These are phyloP conservation scores for Microctonus brassicae DNA, from an alignment of 2,888 invertebrate species.

Conservation along the genomic window DNA sequence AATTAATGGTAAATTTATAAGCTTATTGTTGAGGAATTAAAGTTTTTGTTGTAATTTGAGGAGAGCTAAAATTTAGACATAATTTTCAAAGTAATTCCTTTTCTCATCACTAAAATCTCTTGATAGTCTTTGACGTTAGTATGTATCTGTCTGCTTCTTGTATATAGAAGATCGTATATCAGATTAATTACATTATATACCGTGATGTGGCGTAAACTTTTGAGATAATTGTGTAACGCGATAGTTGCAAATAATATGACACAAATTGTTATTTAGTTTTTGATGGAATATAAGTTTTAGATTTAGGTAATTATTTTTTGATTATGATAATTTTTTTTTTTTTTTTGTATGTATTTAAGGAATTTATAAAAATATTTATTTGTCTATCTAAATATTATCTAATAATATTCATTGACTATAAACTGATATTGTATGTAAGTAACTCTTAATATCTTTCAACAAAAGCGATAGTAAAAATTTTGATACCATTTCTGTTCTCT, in stretches of 20 bases:
- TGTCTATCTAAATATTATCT: too few relatives aligned
- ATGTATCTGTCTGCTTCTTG: not conserved
- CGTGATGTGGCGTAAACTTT: not conserved
- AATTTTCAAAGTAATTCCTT: slow-evolving; percentile 3
- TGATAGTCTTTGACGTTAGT: slow-evolving; percentile 1
- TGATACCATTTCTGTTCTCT: not conserved
- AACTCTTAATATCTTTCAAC: not conserved
- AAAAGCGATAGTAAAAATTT: not conserved
- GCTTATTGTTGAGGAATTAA: not conserved
- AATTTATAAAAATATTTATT: too few relatives aligned
- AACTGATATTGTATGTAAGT: too few relatives aligned
- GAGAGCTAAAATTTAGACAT: not conserved
- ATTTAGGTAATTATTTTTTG: too few relatives aligned
- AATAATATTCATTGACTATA: too few relatives aligned
- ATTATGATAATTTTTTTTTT: too few relatives aligned
- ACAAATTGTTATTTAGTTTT: too few relatives aligned
- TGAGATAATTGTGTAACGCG: not conserved
- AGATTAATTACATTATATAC: not conserved
- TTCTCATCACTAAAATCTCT: not conserved
- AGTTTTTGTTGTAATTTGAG: not conserved
- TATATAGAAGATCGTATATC: not conserved
- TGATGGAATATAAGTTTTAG: too few relatives aligned
- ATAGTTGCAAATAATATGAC: not conserved
- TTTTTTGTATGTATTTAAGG: too few relatives aligned
- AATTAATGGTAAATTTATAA: too few relatives aligned